Percentiles rank a stretch among this genome's conserved stretches.
Conservation (phyloP, 2,113 vertebrate species). For the Chionodraco myersi region DNA sequence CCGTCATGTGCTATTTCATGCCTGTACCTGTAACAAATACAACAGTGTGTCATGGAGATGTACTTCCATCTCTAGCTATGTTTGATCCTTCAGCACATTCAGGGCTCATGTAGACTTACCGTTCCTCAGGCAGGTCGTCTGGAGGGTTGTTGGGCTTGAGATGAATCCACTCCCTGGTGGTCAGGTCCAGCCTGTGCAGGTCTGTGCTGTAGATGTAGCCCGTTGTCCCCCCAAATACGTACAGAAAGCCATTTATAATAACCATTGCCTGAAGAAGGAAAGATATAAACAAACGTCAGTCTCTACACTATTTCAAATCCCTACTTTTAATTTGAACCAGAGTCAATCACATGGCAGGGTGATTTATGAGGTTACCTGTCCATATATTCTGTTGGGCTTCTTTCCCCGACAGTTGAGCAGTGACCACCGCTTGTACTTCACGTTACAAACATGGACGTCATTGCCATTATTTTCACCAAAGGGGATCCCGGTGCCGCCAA, state of each 20-base stretch:
- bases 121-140: constrained; percentile 94
- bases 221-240: constrained; percentile 97
- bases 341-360: neutral
- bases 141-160: constrained; percentile 95
- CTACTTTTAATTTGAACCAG: neutral
- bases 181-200: constrained; percentile 95
- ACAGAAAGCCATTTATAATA: constrained; percentile 96
- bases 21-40: constrained; percentile 87
- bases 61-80: neutral
- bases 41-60: neutral
- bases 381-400: constrained; percentile 96
- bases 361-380: constrained; percentile 87
- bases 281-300: neutral
- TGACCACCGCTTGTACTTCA: constrained; percentile 97
- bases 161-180: constrained; percentile 94
- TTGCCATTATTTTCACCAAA: constrained; percentile 98
- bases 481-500: constrained; percentile 96
- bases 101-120: constrained; percentile 76
- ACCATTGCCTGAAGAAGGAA: constrained; percentile 90
- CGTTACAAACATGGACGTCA: constrained; percentile 96
- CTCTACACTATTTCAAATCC: neutral
- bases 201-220: constrained; percentile 98
- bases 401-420: constrained; percentile 95
- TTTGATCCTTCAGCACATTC: neutral
- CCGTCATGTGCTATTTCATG: constrained; percentile 98